Percentiles rank a stretch among this genome's conserved stretches.
phyloP scores from a whole-genome alignment of 92 coral and sea anemone species.

The Bergia puertoricense region DNA sequence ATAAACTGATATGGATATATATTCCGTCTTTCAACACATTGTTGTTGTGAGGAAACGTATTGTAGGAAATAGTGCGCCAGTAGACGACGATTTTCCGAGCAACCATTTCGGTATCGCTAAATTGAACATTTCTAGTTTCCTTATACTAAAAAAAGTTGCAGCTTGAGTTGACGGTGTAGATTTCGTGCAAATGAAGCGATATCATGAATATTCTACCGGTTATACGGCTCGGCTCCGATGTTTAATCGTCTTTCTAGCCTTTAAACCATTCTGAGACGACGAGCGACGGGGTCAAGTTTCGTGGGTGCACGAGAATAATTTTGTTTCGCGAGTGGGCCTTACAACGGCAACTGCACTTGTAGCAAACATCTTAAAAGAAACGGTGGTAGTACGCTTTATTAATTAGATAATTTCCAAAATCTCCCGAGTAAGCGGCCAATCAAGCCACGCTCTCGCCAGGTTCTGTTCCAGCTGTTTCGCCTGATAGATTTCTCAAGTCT shows the following conservation, averaged over 20 bases:
- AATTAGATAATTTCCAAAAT: conserved; percentile 39
- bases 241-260: background rate
- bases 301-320: too few relatives aligned
- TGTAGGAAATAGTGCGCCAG: conserved; percentile 19
- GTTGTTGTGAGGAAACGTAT: conserved; percentile 1
- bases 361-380: conserved; percentile 22
- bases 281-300: conserved; percentile 20
- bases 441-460: conserved; percentile 27
- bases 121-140: background rate
- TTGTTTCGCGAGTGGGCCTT: conserved; percentile 7
- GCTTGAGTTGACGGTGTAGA: background rate
- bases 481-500: conserved; percentile 28
- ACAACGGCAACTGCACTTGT: background rate
- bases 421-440: conserved; percentile 33
- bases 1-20: conserved; percentile 36
- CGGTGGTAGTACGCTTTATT: conserved; percentile 37
- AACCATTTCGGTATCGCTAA: background rate
- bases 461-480: conserved; percentile 38
- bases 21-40: conserved; percentile 39
- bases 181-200: conserved; percentile 2
- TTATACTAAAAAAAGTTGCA: background rate
- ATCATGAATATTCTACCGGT: conserved; percentile 9
- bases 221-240: background rate
- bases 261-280: background rate
- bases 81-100: background rate